These are phyloP conservation scores for Molanna angustata DNA, from an alignment of 2,888 invertebrate genomes.

Conservation along the genomic window DNA sequence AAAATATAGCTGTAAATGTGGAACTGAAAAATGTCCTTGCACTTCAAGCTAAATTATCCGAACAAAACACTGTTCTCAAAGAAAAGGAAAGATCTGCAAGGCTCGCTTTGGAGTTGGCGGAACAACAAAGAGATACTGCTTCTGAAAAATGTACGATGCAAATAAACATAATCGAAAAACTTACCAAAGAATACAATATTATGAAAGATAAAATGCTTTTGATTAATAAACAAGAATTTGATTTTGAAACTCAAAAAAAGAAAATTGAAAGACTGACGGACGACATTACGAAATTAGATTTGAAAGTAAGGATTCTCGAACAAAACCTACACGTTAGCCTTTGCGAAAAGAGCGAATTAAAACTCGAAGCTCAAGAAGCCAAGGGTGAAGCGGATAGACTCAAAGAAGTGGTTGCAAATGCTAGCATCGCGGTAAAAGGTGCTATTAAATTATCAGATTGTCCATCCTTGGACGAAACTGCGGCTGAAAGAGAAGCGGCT, in stretches of 20 bases:
- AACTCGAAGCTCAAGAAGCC: conserved; percentile 47
- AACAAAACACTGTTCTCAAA: conserved; percentile 59
- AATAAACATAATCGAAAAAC: conserved; percentile 60
- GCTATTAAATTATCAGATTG: conserved; percentile 55
- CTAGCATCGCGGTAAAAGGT: conserved; percentile 59
- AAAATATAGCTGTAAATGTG: conserved; percentile 79
- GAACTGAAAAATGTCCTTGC: conserved; percentile 67
- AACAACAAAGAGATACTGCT: conserved; percentile 63
- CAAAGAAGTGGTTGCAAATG: conserved; percentile 57
- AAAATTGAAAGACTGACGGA: conserved; percentile 46
- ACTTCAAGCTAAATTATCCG: conserved; percentile 61
- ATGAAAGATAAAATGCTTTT: conserved; percentile 49
- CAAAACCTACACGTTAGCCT: conserved; percentile 55
- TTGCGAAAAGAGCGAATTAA: conserved; percentile 49
- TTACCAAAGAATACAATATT: conserved; percentile 57
- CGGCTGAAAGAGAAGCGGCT: conserved; percentile 47
- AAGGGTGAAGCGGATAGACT: conserved; percentile 56
- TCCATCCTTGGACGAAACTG: conserved; percentile 45
- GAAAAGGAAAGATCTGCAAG: conserved; percentile 54
- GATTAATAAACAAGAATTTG: conserved; percentile 45
- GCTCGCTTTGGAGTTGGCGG: conserved; percentile 56
- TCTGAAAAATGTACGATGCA: conserved; percentile 62
- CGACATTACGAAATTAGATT: conserved; percentile 48
- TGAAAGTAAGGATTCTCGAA: conserved; percentile 53
- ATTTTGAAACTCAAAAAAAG: conserved; percentile 45